Conservation (phyloP, 2,888 invertebrate species). For the Neelides folsomi region DNA sequence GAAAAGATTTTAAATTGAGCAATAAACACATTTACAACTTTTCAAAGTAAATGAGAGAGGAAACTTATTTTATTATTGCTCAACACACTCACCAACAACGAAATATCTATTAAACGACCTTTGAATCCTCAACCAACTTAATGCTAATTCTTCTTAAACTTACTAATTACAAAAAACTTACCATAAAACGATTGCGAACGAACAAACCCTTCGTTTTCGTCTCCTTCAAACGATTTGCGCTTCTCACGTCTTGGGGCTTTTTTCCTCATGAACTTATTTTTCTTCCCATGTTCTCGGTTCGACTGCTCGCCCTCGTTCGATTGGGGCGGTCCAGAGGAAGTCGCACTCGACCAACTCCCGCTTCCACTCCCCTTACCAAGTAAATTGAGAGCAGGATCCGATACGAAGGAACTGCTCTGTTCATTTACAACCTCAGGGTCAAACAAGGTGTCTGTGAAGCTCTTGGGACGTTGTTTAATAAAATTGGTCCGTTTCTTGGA, state of each 20-base stretch:
- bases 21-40: too few relatives aligned
- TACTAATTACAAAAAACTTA: conserved; percentile 4
- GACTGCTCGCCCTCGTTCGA: too few relatives aligned
- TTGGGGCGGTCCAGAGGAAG: not conserved
- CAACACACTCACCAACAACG: too few relatives aligned
- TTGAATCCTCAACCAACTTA: not conserved
- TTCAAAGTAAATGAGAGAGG: too few relatives aligned
- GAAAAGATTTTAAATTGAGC: too few relatives aligned
- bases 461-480: conserved; percentile 30
- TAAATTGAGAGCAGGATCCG: conserved; percentile 31
- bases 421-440: conserved; percentile 1
- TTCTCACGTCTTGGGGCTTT: conserved; percentile 4
- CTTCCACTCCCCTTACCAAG: conserved; percentile 19
- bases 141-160: not conserved
- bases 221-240: conserved; percentile 15
- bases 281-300: too few relatives aligned
- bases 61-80: too few relatives aligned
- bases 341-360: conserved; percentile 17
- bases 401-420: conserved; percentile 16
- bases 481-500: conserved; percentile 23
- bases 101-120: not conserved
- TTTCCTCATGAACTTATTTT: conserved; percentile 1
- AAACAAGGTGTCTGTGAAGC: conserved; percentile 29
- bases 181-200: conserved; percentile 17
- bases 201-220: conserved; percentile 11